Percentiles rank a stretch among this genome's conserved stretches.
Conservation (phyloP, 2,888 invertebrate genomes). For the Pasiphila rectangulata region DNA sequence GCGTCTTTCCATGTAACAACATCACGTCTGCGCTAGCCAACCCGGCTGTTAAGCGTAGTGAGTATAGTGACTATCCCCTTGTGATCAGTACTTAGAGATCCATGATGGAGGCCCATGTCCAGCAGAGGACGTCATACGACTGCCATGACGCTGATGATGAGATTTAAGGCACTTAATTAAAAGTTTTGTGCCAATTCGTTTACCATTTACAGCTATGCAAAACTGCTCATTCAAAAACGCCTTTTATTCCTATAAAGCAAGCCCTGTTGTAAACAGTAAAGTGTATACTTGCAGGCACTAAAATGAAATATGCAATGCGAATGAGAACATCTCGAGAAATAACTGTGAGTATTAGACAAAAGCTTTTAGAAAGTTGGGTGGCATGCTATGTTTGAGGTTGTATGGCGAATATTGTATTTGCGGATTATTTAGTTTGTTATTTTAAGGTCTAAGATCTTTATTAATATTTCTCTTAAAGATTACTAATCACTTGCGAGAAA, state of each 20-base stretch:
- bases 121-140: neutral
- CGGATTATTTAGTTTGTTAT: conserved; percentile 5
- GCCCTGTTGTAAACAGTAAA: conserved; percentile 11
- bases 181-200: neutral
- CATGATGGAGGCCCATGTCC: too few relatives aligned
- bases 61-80: too few relatives aligned
- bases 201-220: neutral
- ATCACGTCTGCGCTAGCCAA: too few relatives aligned
- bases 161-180: neutral
- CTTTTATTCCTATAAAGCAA: conserved; percentile 18
- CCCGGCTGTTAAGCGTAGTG: too few relatives aligned
- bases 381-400: conserved; percentile 6
- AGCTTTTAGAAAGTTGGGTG: conserved; percentile 60
- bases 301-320: conserved; percentile 58
- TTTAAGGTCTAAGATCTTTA: too few relatives aligned
- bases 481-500: too few relatives aligned
- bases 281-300: conserved; percentile 27
- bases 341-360: conserved; percentile 55
- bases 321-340: conserved; percentile 52
- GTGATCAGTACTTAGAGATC: too few relatives aligned
- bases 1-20: too few relatives aligned
- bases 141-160: neutral
- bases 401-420: conserved; percentile 14
- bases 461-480: too few relatives aligned
- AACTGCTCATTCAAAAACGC: conserved; percentile 8